These are phyloP conservation scores for Enteromius afrohamiltoni DNA, from an alignment of 2,797 vertebrate species.

Conservation along the genomic window DNA sequence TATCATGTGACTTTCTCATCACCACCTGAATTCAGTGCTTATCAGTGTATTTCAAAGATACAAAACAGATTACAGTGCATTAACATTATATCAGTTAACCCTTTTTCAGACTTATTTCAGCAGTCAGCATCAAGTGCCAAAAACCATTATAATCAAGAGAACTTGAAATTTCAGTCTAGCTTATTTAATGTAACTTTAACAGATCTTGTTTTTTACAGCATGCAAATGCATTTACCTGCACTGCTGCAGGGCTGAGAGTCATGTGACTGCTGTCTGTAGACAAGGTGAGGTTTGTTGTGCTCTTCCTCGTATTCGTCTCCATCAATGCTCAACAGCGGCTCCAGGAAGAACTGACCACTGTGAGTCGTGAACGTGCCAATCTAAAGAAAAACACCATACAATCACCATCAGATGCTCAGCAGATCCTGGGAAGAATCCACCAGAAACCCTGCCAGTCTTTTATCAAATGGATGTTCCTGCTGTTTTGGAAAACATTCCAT, in stretches of 20 bases:
- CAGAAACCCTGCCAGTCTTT: background rate
- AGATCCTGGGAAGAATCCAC: background rate
- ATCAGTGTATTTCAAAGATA: too few species aligned
- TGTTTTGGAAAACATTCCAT: background rate
- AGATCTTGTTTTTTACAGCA: background rate
- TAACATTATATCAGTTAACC: too few species aligned
- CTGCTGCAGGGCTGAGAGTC: constrained; percentile 79
- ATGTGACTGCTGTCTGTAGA: constrained; percentile 82
- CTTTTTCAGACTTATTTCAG: too few species aligned
- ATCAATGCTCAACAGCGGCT: constrained; percentile 85
- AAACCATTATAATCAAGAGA: too few species aligned
- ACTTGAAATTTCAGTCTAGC: too few species aligned
- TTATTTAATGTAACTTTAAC: too few species aligned
- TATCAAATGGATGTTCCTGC: background rate
- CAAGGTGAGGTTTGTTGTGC: constrained; percentile 93
- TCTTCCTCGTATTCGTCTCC: constrained; percentile 86
- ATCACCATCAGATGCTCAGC: background rate
- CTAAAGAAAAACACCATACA: constrained; percentile 69
- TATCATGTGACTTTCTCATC: too few species aligned
- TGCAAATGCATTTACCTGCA: constrained; percentile 81
- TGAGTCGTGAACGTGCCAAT: constrained; percentile 92
- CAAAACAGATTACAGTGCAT: too few species aligned
- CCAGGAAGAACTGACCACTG: constrained; percentile 92
- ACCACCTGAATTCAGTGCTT: too few species aligned
- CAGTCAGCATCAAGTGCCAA: too few species aligned